Evolutionary conservation across 2,888 invertebrate species (phyloP).

Genomic region (Vanessa cardui): DNA sequence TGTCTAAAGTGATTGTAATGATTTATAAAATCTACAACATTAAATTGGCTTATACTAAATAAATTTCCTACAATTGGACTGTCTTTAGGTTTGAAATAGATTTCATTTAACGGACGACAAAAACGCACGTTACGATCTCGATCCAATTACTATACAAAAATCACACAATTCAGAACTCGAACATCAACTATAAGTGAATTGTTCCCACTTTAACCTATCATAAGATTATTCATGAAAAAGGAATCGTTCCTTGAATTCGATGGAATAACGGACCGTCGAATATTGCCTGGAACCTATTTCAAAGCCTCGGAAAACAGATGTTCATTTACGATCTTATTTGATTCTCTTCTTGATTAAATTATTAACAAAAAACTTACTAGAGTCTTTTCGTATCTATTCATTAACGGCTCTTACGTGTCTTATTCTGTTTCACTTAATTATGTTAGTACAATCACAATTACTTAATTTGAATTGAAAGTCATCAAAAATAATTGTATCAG

Average conservation of each 20-base stretch:
- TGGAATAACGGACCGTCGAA: not conserved
- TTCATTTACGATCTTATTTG: not conserved
- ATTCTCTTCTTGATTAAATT: conserved; percentile 10
- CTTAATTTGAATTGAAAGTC: conserved; percentile 55
- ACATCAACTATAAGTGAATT: conserved; percentile 50
- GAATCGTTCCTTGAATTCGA: conserved; percentile 15
- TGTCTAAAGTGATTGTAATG: conserved; percentile 60
- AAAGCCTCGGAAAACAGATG: conserved; percentile 46
- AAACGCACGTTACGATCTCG: conserved; percentile 23
- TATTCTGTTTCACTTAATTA: conserved; percentile 54
- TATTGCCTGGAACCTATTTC: conserved; percentile 60
- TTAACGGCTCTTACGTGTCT: conserved; percentile 46
- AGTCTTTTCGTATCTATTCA: conserved; percentile 48
- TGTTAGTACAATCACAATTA: conserved; percentile 62
- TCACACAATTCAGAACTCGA: conserved; percentile 18
- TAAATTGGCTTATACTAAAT: conserved; percentile 58
- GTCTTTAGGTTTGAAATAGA: conserved; percentile 77
- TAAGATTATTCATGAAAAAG: conserved; percentile 49
- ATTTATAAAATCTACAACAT: conserved; percentile 64
- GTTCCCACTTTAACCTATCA: conserved; percentile 75
- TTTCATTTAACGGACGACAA: conserved; percentile 53
- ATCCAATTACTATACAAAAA: conserved; percentile 7
- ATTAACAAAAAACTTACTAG: conserved; percentile 31
- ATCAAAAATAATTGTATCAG: conserved; percentile 54
- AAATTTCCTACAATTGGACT: conserved; percentile 57